These are phyloP conservation scores for Bubo scandiacus DNA, from an alignment of 2,113 vertebrate genomes.

Conservation along the genomic window DNA sequence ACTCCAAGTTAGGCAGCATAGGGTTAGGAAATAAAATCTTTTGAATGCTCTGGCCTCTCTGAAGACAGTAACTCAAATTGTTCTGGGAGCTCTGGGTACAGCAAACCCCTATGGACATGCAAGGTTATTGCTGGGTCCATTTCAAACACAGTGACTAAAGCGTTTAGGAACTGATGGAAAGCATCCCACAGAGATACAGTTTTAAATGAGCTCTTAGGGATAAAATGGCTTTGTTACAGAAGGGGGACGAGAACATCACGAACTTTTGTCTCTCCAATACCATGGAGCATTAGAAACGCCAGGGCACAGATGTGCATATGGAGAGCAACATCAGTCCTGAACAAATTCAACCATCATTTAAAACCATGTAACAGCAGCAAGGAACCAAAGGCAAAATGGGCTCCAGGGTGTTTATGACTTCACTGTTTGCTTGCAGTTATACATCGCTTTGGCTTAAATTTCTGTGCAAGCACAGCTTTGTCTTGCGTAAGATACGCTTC, in stretches of 20 bases:
- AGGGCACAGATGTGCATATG: not conserved
- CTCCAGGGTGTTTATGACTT: not conserved
- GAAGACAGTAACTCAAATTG: not conserved
- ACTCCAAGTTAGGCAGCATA: not conserved
- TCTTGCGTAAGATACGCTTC: not conserved
- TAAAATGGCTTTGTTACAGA: not conserved
- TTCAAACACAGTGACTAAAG: not conserved
- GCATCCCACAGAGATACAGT: not conserved
- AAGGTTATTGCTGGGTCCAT: not conserved
- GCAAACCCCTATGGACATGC: not conserved
- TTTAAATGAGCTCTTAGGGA: not conserved
- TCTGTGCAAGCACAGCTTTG: not conserved
- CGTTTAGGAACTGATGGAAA: not conserved
- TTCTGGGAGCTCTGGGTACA: not conserved
- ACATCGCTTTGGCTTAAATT: not conserved
- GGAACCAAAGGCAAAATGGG: not conserved
- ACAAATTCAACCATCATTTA: not conserved
- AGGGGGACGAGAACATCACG: not conserved
- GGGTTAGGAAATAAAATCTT: not conserved
- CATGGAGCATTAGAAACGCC: not conserved
- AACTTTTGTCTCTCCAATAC: not conserved
- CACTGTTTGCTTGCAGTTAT: not conserved
- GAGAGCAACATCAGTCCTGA: not conserved
- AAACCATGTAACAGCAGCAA: not conserved
- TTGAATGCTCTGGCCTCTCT: not conserved